These are phyloP conservation scores for Taphrorychus bicolor DNA, from an alignment of 2,888 invertebrate genomes.

Conservation along the genomic window DNA sequence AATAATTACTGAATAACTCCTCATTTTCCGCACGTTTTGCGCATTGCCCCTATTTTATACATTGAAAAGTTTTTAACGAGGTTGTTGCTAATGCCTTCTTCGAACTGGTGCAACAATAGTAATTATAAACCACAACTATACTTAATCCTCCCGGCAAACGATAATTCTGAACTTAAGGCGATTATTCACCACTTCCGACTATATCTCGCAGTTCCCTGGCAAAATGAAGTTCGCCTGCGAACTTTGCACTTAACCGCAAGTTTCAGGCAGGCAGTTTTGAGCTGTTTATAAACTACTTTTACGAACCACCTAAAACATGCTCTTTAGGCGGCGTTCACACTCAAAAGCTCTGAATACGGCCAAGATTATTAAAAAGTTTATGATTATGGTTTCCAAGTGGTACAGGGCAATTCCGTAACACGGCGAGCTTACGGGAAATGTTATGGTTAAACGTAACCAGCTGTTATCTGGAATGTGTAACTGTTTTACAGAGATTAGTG, in stretches of 20 bases:
- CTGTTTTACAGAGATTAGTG: too few species aligned
- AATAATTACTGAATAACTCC: not conserved
- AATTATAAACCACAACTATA: not conserved
- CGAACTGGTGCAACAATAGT: not conserved
- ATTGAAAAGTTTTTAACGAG: not conserved
- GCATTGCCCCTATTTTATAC: not conserved
- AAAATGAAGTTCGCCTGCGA: not conserved
- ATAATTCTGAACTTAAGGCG: not conserved
- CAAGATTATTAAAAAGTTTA: not conserved
- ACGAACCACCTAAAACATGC: not conserved
- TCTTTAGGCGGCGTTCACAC: not conserved
- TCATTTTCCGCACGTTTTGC: not conserved
- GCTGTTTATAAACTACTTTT: not conserved
- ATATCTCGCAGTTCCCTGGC: not conserved
- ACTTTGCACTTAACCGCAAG: not conserved
- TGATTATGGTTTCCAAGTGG: not conserved
- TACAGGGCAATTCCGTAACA: too few species aligned
- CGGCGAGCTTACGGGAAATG: too few species aligned
- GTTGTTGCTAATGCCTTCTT: not conserved
- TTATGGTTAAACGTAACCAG: too few species aligned
- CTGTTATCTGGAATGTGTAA: too few species aligned
- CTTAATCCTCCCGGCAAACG: not conserved
- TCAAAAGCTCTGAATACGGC: not conserved
- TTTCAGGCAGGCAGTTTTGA: not conserved
- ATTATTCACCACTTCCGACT: not conserved